Conservation (phyloP, 1,140 invertebrate genomes). For the Aradophagus sp. region DNA sequence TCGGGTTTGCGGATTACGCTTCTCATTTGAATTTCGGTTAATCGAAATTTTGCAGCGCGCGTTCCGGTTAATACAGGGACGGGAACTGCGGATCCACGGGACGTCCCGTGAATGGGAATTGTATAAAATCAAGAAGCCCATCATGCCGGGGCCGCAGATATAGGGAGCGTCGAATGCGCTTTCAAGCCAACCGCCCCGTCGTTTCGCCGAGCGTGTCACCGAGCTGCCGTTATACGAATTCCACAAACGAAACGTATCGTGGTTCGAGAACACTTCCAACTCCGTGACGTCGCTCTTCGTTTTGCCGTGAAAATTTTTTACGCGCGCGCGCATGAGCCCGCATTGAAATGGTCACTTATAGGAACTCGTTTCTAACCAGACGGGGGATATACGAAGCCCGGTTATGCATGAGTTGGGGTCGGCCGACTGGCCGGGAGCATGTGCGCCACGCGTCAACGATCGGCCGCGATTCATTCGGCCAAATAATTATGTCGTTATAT, state of each 20-base stretch:
- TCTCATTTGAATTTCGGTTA: slow-evolving; percentile 58
- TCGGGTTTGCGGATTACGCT: slow-evolving; percentile 38
- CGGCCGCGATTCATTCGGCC: slow-evolving; percentile 7
- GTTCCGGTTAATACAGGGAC: slow-evolving; percentile 38
- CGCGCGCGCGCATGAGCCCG: slow-evolving; percentile 20
- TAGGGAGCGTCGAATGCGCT: slow-evolving; percentile 59
- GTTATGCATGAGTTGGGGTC: neutral
- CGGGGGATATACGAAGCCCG: slow-evolving; percentile 1
- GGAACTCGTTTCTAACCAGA: slow-evolving; percentile 23
- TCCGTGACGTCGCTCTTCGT: slow-evolving; percentile 43
- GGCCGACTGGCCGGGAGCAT: neutral
- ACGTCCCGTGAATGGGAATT: slow-evolving; percentile 58
- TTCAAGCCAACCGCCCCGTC: slow-evolving; percentile 30
- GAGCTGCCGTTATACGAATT: slow-evolving; percentile 41
- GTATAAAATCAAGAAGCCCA: slow-evolving; percentile 58
- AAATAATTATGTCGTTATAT: slow-evolving; percentile 26
- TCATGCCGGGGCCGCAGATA: slow-evolving; percentile 32
- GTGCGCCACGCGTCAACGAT: slow-evolving; percentile 22
- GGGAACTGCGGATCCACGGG: slow-evolving; percentile 47
- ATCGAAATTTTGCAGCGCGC: slow-evolving; percentile 58
- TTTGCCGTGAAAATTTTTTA: slow-evolving; percentile 18
- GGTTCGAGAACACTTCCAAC: slow-evolving; percentile 21
- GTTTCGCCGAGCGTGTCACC: slow-evolving; percentile 33
- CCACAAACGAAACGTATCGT: slow-evolving; percentile 35
- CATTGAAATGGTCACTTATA: slow-evolving; percentile 47